Evolutionary conservation across 2,888 invertebrate species (phyloP), one percentile per base, ranked within the genome.

Genomic region (Cyaniris semiargus): DNA sequence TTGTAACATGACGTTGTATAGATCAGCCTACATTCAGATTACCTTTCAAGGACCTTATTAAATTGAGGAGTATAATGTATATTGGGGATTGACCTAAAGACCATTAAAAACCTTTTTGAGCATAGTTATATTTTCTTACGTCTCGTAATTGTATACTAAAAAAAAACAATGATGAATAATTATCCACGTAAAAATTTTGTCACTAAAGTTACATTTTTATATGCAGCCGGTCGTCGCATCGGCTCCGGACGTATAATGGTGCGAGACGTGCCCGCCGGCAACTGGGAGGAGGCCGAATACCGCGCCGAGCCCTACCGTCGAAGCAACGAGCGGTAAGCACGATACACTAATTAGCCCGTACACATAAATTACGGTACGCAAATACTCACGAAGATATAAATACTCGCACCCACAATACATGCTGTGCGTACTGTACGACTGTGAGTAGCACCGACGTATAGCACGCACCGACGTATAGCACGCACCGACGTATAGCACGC

Each of bases 191-290:
- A 44, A 38, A 3, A 10, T 44, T 10, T 44, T 44, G 13, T 10
- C 44, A 13, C 10, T 44, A 10, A 44, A 44, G 10, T 56, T 48
- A 5, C 71, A 13, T 13, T 48, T 21, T 74, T 15, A 66, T 66
- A 10, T 77, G 10, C 76, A 87, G 87, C 85, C 77, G 93, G 89
- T 74, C 90, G 94, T 3, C 96, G 98, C 72, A 97, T 98, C 84
- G 98, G 98, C 6, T 98, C 98, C 83, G 98, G 98, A 0, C 96
- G 98, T 13, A 96, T 98, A 80, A 94, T 96, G 91, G 95, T 96
- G 79, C 95, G 97, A 48, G 96, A 96, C 85, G 92, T 95, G 86
- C 83, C 87, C 34, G 79, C 79, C 78, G 81, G 79, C 78, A 84
- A 83, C 60, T 85, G 90, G 84, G 83, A 83, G 81, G 86, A 86